phyloP scores from a whole-genome alignment of 2,113 vertebrate species.

The Notarius quadriscutis region DNA sequence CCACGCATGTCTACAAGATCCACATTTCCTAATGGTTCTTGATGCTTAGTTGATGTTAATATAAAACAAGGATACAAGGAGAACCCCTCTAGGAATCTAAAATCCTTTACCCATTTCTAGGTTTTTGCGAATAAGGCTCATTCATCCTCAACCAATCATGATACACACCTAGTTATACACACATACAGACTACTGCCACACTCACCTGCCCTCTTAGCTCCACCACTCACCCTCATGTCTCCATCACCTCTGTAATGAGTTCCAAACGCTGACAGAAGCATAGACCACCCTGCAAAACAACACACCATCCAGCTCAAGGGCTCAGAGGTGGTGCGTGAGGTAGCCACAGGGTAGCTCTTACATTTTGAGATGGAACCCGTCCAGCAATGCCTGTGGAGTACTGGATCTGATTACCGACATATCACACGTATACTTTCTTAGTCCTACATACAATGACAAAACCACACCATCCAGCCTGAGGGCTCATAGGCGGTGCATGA shows the following conservation, averaged over 20 bases:
- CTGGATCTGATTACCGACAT: slow-evolving; percentile 63
- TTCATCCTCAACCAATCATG: background rate
- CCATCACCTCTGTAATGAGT: slow-evolving; percentile 73
- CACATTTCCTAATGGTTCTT: background rate
- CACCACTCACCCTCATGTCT: slow-evolving; percentile 68
- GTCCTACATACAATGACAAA: background rate
- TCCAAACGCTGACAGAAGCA: slow-evolving; percentile 58
- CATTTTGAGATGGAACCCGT: slow-evolving; percentile 33
- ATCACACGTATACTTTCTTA: slow-evolving; percentile 5
- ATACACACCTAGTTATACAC: slow-evolving; percentile 2
- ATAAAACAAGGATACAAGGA: background rate
- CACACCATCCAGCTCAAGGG: background rate
- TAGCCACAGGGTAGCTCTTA: background rate
- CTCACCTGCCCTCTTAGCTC: slow-evolving; percentile 45
- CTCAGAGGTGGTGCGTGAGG: background rate
- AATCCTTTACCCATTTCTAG: background rate
- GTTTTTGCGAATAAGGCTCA: background rate
- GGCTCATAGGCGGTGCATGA: background rate
- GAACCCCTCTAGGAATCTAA: background rate
- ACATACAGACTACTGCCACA: slow-evolving; percentile 18
- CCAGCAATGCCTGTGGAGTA: slow-evolving; percentile 65
- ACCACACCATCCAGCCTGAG: background rate
- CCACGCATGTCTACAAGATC: background rate
- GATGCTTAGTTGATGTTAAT: background rate
- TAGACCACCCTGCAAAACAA: background rate